Evolutionary conservation across 1,140 invertebrate genomes (phyloP).

Genomic region (Rhopalosiphum maidis): DNA sequence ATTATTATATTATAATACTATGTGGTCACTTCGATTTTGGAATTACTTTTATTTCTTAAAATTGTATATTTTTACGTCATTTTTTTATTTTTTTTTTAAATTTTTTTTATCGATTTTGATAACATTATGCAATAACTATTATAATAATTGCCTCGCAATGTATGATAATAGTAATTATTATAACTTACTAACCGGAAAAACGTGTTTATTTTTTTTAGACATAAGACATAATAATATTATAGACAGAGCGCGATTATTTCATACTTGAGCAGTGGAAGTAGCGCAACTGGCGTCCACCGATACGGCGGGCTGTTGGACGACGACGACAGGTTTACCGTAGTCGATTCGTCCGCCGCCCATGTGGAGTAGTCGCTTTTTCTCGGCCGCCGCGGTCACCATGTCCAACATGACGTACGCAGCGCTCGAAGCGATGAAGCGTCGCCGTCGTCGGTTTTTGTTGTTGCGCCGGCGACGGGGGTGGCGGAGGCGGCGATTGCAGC

Average conservation of each 20-base stretch:
- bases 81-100: background rate
- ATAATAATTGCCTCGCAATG: background rate
- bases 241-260: background rate
- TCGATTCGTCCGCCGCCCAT: background rate
- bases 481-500: background rate
- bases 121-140: background rate
- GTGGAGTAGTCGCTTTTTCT: background rate
- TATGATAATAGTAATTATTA: background rate
- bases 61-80: background rate
- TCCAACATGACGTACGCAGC: conserved; percentile 45
- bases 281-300: background rate
- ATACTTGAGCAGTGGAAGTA: background rate
- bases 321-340: background rate
- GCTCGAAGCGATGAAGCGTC: background rate
- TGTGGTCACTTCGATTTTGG: background rate
- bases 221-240: background rate
- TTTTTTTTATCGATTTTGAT: background rate
- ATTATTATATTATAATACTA: background rate
- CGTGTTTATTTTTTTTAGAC: background rate
- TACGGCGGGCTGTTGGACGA: background rate
- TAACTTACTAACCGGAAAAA: background rate
- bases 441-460: background rate
- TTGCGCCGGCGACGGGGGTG: background rate
- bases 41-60: background rate
- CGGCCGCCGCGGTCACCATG: conserved; percentile 7